A percentile compares a stretch with the other conserved stretches of the same genome.
Evolutionary conservation across 2,888 invertebrate species (phyloP).

Genomic region (Theretra japonica): DNA sequence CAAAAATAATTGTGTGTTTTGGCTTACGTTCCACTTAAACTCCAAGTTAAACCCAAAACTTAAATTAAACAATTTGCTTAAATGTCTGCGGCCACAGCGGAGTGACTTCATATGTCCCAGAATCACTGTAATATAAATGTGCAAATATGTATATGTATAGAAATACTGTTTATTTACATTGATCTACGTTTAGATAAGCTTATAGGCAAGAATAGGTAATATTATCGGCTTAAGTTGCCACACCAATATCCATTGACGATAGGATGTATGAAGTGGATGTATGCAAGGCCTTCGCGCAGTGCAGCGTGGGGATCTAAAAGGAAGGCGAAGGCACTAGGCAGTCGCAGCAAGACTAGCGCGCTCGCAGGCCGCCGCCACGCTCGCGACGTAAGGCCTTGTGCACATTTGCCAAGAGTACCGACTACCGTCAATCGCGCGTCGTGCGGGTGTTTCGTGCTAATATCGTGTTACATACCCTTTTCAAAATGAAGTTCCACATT

Average conservation of each 20-base stretch:
- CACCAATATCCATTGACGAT: conserved; percentile 55
- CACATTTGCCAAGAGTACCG: conserved; percentile 17
- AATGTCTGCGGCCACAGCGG: no score
- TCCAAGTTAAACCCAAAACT: no score
- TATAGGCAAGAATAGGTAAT: conserved; percentile 27
- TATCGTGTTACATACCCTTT: conserved; percentile 52
- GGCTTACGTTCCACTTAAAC: no score
- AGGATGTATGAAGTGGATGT: conserved; percentile 62
- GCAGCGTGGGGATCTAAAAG: conserved; percentile 55
- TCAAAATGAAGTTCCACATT: conserved; percentile 73
- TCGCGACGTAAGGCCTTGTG: conserved; percentile 47
- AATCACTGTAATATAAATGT: background rate
- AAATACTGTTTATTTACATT: conserved; percentile 4
- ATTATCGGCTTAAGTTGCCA: conserved; percentile 41
- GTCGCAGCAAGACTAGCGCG: conserved; percentile 70
- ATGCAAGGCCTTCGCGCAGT: conserved; percentile 63
- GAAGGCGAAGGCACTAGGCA: conserved; percentile 57
- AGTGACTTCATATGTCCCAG: background rate
- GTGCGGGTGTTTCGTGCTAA: conserved; percentile 57
- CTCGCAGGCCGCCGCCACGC: conserved; percentile 64
- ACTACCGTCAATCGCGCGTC: conserved; percentile 24
- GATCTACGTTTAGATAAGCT: background rate
- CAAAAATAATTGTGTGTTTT: no score
- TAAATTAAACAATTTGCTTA: no score
- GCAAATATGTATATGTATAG: background rate